A percentile compares a stretch with the other conserved stretches of the same genome.
These are phyloP conservation scores for Leptopilina drosophilae DNA, from an alignment of 2,888 invertebrate species.

Conservation along the genomic window DNA sequence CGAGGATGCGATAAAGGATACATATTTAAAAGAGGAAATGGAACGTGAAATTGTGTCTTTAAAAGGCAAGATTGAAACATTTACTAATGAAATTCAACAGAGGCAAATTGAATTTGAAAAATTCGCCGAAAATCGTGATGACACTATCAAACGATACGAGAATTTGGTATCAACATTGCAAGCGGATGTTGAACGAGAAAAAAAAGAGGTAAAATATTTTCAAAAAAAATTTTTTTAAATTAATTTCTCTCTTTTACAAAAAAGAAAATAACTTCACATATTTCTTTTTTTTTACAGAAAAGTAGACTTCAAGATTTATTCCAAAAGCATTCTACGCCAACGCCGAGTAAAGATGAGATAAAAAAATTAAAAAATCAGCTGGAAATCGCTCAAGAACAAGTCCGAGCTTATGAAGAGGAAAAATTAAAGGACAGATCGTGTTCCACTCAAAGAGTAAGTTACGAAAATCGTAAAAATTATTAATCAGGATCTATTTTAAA, in stretches of 20 bases:
- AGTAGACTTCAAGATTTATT: slow-evolving; percentile 62
- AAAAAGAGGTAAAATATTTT: slow-evolving; percentile 58
- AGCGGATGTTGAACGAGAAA: slow-evolving; percentile 64
- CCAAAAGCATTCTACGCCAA: slow-evolving; percentile 53
- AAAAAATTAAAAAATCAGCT: slow-evolving; percentile 43
- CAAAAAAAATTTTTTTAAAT: neutral
- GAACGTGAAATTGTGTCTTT: slow-evolving; percentile 63
- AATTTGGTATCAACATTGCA: slow-evolving; percentile 61
- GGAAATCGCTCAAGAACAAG: slow-evolving; percentile 1
- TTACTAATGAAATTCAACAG: slow-evolving; percentile 56
- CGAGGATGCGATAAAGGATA: slow-evolving; percentile 47
- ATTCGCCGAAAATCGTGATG: slow-evolving; percentile 66
- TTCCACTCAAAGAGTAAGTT: neutral
- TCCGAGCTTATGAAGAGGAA: slow-evolving; percentile 31
- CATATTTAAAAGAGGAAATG: slow-evolving; percentile 59
- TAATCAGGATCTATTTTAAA: neutral
- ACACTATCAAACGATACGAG: slow-evolving; percentile 65
- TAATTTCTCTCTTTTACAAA: neutral
- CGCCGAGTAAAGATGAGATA: slow-evolving; percentile 55
- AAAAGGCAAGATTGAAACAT: slow-evolving; percentile 55
- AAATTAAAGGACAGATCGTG: slow-evolving; percentile 41
- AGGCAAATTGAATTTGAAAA: slow-evolving; percentile 66
- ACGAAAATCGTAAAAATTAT: neutral
- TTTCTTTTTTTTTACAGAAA: slow-evolving; percentile 52
- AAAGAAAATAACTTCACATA: neutral